Conservation (phyloP, 2,797 vertebrate genomes). For the Periparus ater region DNA sequence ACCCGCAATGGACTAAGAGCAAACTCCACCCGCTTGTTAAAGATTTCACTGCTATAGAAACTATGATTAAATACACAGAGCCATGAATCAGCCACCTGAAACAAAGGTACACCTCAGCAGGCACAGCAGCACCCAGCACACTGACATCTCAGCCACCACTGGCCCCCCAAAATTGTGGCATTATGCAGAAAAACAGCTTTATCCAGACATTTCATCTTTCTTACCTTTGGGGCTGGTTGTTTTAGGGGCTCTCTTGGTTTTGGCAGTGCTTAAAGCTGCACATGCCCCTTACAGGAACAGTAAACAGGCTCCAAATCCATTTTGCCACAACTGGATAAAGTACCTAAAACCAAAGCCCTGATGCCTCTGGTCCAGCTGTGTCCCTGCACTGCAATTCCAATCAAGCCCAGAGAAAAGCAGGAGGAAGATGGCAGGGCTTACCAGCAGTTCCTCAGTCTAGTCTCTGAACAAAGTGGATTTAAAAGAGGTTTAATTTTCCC, state of each 20-base stretch:
- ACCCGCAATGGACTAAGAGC: background rate
- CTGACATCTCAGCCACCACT: background rate
- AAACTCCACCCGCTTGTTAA: conserved; percentile 41
- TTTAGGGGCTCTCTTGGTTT: background rate
- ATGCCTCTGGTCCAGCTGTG: background rate
- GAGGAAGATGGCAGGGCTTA: background rate
- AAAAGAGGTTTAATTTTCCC: conserved; percentile 45
- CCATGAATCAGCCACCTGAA: conserved; percentile 38
- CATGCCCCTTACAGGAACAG: background rate
- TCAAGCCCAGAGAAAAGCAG: background rate
- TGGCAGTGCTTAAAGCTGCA: background rate
- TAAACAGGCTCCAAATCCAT: background rate
- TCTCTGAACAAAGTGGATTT: conserved; percentile 48
- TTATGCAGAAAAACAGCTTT: background rate
- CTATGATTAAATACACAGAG: background rate
- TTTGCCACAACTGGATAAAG: background rate
- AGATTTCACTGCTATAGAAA: conserved; percentile 39
- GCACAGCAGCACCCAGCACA: background rate
- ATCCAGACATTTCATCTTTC: background rate
- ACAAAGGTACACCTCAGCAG: fast-evolving
- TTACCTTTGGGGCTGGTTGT: background rate
- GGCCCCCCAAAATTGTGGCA: background rate
- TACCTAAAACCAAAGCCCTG: background rate
- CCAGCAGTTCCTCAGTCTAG: background rate
- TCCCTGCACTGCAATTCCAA: background rate